phyloP scores from a whole-genome alignment of 1,140 invertebrate species.

The Phortica variegata region DNA sequence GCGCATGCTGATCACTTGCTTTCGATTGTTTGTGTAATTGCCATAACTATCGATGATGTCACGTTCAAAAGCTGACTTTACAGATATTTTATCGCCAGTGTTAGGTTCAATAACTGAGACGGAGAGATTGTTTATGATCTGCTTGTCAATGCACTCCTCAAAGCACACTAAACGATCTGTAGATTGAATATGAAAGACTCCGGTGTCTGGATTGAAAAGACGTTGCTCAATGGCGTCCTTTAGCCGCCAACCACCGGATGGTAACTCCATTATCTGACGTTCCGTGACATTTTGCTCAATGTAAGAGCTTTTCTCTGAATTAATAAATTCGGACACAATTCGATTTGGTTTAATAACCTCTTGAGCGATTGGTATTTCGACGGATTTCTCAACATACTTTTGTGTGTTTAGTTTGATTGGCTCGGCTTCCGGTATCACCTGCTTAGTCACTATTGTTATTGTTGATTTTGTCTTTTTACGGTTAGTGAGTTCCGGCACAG shows the following conservation, averaged over 20 bases:
- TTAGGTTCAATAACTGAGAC: constrained; percentile 75
- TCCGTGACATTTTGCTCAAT: constrained; percentile 45
- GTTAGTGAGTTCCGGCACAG: constrained; percentile 38
- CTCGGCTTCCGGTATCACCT: constrained; percentile 46
- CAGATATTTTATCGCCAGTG: constrained; percentile 68
- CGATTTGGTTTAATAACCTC: constrained; percentile 56
- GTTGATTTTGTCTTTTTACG: constrained; percentile 56
- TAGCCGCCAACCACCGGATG: constrained; percentile 78
- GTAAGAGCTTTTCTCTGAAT: constrained; percentile 54
- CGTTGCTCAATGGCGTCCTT: constrained; percentile 74
- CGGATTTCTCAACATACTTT: constrained; percentile 48
- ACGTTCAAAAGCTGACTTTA: constrained; percentile 75
- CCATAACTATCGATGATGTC: constrained; percentile 77
- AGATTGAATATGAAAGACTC: constrained; percentile 83
- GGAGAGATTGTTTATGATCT: constrained; percentile 81
- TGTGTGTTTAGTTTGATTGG: constrained; percentile 58
- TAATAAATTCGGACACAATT: constrained; percentile 57
- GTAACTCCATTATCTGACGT: constrained; percentile 67
- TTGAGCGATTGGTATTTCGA: constrained; percentile 43
- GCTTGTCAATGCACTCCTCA: constrained; percentile 81
- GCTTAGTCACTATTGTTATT: constrained; percentile 56
- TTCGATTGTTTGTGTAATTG: constrained; percentile 64
- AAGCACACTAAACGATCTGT: constrained; percentile 83
- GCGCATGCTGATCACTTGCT: constrained; percentile 68
- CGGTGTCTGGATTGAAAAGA: constrained; percentile 77